A percentile compares a stretch with the other conserved stretches of the same genome.
These are phyloP conservation scores for Eutrigla gurnardus DNA, from an alignment of 2,797 vertebrate species.

Conservation along the genomic window DNA sequence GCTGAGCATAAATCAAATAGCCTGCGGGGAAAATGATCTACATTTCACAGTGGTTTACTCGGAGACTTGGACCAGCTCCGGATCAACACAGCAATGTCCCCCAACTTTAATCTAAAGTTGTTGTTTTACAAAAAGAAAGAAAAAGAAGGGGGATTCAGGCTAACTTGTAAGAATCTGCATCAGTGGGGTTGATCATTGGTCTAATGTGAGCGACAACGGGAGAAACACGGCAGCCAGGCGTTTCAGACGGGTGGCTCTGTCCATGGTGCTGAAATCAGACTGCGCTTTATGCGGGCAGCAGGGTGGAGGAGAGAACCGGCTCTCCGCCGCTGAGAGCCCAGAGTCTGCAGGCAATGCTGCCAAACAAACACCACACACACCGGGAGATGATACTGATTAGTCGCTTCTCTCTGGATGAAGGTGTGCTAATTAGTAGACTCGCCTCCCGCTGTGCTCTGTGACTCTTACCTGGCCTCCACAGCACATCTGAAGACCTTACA, in stretches of 20 bases:
- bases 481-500: background rate
- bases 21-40: constrained; percentile 15
- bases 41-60: constrained; percentile 5
- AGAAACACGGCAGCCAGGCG: background rate
- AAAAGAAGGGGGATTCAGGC: no score
- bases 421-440: constrained; percentile 48
- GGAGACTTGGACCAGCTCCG: background rate
- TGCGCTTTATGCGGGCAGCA: background rate
- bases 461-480: constrained; percentile 13
- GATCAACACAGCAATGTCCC: background rate
- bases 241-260: constrained; percentile 53
- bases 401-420: constrained; percentile 28
- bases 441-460: constrained; percentile 12
- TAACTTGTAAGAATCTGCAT: background rate
- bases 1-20: constrained; percentile 37
- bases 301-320: background rate
- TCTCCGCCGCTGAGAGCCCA: constrained; percentile 16
- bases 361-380: constrained; percentile 36
- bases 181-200: background rate
- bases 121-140: background rate
- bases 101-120: background rate
- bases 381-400: constrained; percentile 25
- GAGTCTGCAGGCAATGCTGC: constrained; percentile 15
- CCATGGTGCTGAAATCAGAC: constrained; percentile 74
- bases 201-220: background rate